Evolutionary conservation across 2,888 invertebrate genomes (phyloP).

Genomic region (Arrhopalites spinosus): DNA sequence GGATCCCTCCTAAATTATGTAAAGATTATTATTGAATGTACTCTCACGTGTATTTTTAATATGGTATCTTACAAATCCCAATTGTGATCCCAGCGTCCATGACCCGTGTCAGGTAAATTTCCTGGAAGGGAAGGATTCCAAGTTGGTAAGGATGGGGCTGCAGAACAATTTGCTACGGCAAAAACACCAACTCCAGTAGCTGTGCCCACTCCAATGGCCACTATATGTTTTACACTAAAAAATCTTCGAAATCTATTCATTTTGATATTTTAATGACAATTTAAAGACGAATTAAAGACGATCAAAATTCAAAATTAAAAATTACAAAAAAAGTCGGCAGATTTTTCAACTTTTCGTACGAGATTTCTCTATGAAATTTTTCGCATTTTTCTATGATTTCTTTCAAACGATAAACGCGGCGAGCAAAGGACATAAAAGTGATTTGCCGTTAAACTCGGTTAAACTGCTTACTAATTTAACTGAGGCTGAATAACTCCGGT

Average conservation of each 20-base stretch:
- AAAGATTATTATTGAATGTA: not conserved
- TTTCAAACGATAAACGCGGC: too few relatives aligned
- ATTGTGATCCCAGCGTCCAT: constrained; percentile 24
- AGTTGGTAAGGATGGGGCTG: not conserved
- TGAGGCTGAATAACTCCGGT: too few relatives aligned
- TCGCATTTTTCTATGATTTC: too few relatives aligned
- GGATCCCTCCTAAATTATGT: constrained; percentile 22
- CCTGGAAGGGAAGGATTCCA: constrained; percentile 27
- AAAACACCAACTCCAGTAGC: not conserved
- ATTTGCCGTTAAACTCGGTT: too few relatives aligned
- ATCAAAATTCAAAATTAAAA: too few relatives aligned
- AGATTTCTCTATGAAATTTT: too few relatives aligned
- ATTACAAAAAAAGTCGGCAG: too few relatives aligned
- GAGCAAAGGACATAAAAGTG: too few relatives aligned
- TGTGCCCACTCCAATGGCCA: constrained; percentile 3
- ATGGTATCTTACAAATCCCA: constrained; percentile 28
- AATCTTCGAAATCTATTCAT: constrained; percentile 18
- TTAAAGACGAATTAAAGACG: not conserved
- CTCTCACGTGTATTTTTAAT: not conserved
- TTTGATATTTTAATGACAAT: not conserved
- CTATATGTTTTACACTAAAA: not conserved
- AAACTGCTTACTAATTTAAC: too few relatives aligned
- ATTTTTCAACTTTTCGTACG: too few relatives aligned
- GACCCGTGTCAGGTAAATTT: constrained; percentile 24
- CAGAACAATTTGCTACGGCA: not conserved